These are phyloP conservation scores for Aleiodes alternator DNA, from an alignment of 2,888 invertebrate genomes.

Conservation along the genomic window DNA sequence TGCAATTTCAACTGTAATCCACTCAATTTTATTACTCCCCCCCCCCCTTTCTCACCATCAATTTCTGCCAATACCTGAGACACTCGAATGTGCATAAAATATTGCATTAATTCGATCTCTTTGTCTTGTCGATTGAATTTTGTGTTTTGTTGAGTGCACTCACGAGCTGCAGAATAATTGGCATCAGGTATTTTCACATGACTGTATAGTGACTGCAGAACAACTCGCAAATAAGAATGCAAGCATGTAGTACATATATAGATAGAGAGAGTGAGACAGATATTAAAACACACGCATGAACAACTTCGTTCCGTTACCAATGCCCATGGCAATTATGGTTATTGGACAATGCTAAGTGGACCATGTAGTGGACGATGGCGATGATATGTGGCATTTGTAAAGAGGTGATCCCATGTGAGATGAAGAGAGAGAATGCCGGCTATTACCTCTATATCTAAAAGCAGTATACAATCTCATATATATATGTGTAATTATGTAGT, in stretches of 20 bases:
- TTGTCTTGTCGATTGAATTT: constrained; percentile 33
- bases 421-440: constrained; percentile 34
- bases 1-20: no score
- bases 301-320: constrained; percentile 45
- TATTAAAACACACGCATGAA: constrained; percentile 22
- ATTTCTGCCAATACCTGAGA: no score
- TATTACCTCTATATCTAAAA: constrained; percentile 32
- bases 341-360: constrained; percentile 60
- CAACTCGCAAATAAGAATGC: constrained; percentile 6
- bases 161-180: constrained; percentile 5
- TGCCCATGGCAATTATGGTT: constrained; percentile 57
- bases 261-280: neutral
- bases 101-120: neutral
- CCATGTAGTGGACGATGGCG: constrained; percentile 49
- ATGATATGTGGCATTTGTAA: constrained; percentile 55
- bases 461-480: constrained; percentile 22
- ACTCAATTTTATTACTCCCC: no score
- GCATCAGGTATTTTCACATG: constrained; percentile 17
- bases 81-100: no score
- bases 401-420: constrained; percentile 23
- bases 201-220: constrained; percentile 7
- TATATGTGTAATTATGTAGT: constrained; percentile 15
- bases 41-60: no score
- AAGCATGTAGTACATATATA: constrained; percentile 12
- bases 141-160: constrained; percentile 18